phyloP scores from a whole-genome alignment of 2,888 invertebrate species.

The Sisyra terminalis region DNA sequence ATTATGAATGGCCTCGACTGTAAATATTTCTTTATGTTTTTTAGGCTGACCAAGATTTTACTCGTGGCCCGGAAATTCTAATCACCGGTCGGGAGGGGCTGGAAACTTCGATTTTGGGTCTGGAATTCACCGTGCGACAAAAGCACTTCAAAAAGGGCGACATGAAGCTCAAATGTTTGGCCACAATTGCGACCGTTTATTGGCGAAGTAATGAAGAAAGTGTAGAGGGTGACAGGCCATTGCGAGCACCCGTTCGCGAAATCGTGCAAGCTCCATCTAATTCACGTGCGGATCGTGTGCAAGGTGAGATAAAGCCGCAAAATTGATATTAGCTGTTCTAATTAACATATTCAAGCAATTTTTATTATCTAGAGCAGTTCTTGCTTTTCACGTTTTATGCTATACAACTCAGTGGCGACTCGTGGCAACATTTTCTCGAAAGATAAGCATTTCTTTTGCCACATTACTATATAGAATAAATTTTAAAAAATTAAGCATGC shows the following conservation, averaged over 20 bases:
- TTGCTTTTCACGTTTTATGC: too few relatives aligned
- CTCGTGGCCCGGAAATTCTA: conserved; percentile 29
- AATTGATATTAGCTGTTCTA: too few relatives aligned
- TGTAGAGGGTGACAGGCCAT: conserved; percentile 60
- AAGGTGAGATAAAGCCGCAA: conserved; percentile 30
- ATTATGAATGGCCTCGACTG: too few relatives aligned
- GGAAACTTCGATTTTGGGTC: conserved; percentile 57
- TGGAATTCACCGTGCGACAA: conserved; percentile 64
- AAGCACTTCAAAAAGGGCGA: conserved; percentile 73
- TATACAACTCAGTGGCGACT: too few relatives aligned
- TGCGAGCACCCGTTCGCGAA: conserved; percentile 55
- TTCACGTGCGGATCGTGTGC: conserved; percentile 50
- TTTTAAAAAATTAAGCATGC: too few relatives aligned
- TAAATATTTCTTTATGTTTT: background rate
- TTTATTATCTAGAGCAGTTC: too few relatives aligned
- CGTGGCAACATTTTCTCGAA: too few relatives aligned
- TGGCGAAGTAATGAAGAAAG: conserved; percentile 80
- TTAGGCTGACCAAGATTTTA: conserved; percentile 3
- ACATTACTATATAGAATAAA: too few relatives aligned
- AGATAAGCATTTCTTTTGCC: too few relatives aligned
- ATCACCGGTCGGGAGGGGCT: conserved; percentile 44
- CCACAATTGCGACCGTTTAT: conserved; percentile 73
- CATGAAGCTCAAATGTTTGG: conserved; percentile 77
- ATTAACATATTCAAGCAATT: too few relatives aligned
- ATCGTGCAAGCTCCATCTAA: conserved; percentile 49